These are phyloP conservation scores for Drosophila borealis DNA, from an alignment of 2,888 invertebrate genomes.

Conservation along the genomic window DNA sequence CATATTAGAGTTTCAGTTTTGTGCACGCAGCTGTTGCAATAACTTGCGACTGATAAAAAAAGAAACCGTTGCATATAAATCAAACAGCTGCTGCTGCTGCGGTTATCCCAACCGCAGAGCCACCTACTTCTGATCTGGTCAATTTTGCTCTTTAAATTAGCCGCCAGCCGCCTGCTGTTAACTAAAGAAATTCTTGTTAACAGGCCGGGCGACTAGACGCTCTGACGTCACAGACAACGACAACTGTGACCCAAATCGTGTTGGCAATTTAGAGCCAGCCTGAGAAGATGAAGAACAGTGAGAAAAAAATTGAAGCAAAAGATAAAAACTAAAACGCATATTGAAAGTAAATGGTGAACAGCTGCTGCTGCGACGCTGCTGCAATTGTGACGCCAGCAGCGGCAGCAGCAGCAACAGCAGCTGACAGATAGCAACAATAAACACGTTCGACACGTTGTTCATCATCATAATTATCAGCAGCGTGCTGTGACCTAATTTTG, in stretches of 20 bases:
- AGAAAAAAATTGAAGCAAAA: not conserved
- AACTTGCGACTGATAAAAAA: slow-evolving; percentile 47
- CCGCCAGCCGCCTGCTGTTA: slow-evolving; percentile 53
- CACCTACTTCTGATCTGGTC: slow-evolving; percentile 26
- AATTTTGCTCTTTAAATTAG: slow-evolving; percentile 46
- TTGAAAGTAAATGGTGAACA: slow-evolving; percentile 76
- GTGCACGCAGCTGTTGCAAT: slow-evolving; percentile 53
- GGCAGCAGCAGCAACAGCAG: slow-evolving; percentile 16
- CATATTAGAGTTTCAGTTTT: slow-evolving; percentile 34
- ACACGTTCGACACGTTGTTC: slow-evolving; percentile 77
- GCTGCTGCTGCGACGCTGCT: slow-evolving; percentile 53
- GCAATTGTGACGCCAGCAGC: slow-evolving; percentile 25
- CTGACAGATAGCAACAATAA: slow-evolving; percentile 41
- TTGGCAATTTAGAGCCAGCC: slow-evolving; percentile 34
- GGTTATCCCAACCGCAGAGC: slow-evolving; percentile 33
- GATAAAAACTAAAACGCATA: slow-evolving; percentile 47
- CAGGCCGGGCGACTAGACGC: slow-evolving; percentile 17
- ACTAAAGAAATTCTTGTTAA: slow-evolving; percentile 41
- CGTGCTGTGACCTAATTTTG: slow-evolving; percentile 70
- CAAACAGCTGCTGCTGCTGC: slow-evolving; percentile 52
- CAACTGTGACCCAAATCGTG: slow-evolving; percentile 47
- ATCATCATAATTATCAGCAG: slow-evolving; percentile 56
- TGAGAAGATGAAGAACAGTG: too few relatives aligned
- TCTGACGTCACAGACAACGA: slow-evolving; percentile 52
- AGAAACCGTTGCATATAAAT: slow-evolving; percentile 47